Evolutionary conservation across 2,113 vertebrate genomes (phyloP).

Genomic region (Danionella cerebrum): DNA sequence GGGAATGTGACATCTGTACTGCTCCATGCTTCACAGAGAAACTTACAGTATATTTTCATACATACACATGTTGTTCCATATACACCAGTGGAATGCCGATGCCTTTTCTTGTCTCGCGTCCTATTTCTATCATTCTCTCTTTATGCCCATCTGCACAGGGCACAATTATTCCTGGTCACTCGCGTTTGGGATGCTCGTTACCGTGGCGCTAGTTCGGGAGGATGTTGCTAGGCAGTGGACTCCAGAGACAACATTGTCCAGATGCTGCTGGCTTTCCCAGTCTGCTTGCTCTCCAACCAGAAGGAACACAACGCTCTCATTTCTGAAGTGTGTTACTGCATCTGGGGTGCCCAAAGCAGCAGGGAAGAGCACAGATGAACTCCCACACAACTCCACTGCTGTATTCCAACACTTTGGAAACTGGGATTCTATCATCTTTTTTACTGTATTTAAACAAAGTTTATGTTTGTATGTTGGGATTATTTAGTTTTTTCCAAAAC

Average conservation of each 20-base stretch:
- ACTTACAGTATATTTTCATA: slow-evolving; percentile 15
- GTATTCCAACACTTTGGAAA: not conserved
- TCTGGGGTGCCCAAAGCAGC: slow-evolving; percentile 34
- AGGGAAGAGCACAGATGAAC: slow-evolving; percentile 1
- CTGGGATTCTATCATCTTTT: slow-evolving; percentile 13
- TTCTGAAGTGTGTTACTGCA: slow-evolving; percentile 51
- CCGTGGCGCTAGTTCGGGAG: slow-evolving; percentile 42
- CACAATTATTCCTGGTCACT: slow-evolving; percentile 53
- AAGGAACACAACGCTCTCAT: slow-evolving; percentile 58
- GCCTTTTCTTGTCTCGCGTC: not conserved
- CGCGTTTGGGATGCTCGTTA: slow-evolving; percentile 50
- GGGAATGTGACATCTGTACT: slow-evolving; percentile 54
- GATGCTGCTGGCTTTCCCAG: slow-evolving; percentile 58
- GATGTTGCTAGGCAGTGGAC: slow-evolving; percentile 51
- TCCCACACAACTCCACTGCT: not conserved
- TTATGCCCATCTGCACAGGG: slow-evolving; percentile 43
- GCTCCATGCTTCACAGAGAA: slow-evolving; percentile 33
- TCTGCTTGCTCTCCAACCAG: slow-evolving; percentile 51
- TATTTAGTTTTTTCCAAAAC: not conserved
- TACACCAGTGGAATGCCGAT: not conserved
- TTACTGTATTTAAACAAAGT: not conserved
- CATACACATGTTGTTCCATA: not conserved
- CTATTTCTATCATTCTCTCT: slow-evolving; percentile 52
- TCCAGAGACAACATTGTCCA: slow-evolving; percentile 64
- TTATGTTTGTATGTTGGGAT: not conserved